These are phyloP conservation scores for Galago senegalensis DNA, from an alignment of 2,797 vertebrate genomes.

Conservation along the genomic window DNA sequence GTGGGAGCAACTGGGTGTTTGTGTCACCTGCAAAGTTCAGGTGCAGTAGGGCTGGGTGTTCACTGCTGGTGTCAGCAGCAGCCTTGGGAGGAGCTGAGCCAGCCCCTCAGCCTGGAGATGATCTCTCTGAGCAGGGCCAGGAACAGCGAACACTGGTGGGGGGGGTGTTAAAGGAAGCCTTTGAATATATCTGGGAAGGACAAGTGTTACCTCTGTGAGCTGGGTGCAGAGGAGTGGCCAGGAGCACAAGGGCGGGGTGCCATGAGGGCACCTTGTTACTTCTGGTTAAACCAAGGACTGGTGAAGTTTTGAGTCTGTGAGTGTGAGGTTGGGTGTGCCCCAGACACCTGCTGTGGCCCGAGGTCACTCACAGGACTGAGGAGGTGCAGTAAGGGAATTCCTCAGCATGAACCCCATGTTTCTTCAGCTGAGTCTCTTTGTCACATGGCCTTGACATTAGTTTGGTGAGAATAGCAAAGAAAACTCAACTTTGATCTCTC, in stretches of 20 bases:
- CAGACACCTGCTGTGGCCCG: not conserved
- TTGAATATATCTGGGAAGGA: not conserved
- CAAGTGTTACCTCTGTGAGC: not conserved
- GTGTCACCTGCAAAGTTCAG: not conserved
- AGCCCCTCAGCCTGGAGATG: not conserved
- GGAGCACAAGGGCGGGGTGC: not conserved
- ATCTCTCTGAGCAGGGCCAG: not conserved
- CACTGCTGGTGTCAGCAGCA: not conserved
- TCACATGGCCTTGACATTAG: not conserved
- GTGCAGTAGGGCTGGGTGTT: not conserved
- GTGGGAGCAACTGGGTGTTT: not conserved
- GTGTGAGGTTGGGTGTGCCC: not conserved
- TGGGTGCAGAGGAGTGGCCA: not conserved
- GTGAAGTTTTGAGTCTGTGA: not conserved
- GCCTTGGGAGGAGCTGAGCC: not conserved
- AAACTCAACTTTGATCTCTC: conserved; percentile 14
- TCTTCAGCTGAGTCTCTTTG: not conserved
- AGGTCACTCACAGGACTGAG: not conserved
- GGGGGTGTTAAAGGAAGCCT: not conserved
- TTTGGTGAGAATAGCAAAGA: not conserved
- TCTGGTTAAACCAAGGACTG: not conserved
- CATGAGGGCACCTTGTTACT: fast-evolving
- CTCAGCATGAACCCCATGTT: not conserved
- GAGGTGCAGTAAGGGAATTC: not conserved
- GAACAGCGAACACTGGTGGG: not conserved